phyloP scores from a whole-genome alignment of 2,888 invertebrate genomes.

The Hydrotaea diabolus region DNA sequence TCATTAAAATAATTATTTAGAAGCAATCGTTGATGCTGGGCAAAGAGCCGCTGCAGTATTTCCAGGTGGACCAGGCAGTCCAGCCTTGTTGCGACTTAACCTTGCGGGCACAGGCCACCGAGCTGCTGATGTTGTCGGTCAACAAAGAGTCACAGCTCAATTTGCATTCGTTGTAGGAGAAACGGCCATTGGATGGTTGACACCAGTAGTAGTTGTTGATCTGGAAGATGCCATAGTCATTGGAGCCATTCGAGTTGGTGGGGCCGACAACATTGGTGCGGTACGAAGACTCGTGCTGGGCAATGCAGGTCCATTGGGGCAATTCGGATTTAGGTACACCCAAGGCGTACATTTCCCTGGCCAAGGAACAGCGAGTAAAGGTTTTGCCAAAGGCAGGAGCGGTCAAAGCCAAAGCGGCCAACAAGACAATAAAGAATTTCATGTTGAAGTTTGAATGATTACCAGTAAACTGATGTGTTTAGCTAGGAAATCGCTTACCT shows the following conservation, averaged over 20 bases:
- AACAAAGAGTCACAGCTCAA: constrained; percentile 73
- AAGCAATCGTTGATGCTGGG: constrained; percentile 74
- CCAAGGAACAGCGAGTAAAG: constrained; percentile 73
- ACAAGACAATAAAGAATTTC: constrained; percentile 48
- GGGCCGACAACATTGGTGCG: constrained; percentile 80
- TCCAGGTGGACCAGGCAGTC: constrained; percentile 76
- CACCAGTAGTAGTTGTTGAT: constrained; percentile 74
- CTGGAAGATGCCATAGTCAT: constrained; percentile 79
- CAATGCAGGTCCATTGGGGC: constrained; percentile 74
- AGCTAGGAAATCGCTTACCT: too few relatives aligned
- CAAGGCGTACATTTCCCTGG: constrained; percentile 72
- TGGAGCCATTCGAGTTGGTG: constrained; percentile 80
- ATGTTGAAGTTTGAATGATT: constrained; percentile 19
- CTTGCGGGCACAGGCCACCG: constrained; percentile 74
- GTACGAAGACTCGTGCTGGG: constrained; percentile 74
- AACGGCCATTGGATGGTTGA: constrained; percentile 69
- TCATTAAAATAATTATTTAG: constrained; percentile 64
- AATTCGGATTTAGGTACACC: constrained; percentile 72
- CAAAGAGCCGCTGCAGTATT: constrained; percentile 72
- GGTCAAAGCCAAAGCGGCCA: constrained; percentile 51
- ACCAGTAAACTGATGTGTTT: not conserved
- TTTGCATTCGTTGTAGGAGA: constrained; percentile 74
- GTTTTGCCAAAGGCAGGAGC: constrained; percentile 67
- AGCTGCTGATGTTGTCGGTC: constrained; percentile 73
- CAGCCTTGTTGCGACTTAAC: constrained; percentile 75